Percentiles rank a stretch among this genome's conserved stretches.
Conservation (phyloP, 2,113 vertebrate species). For the Heliornis fulica region DNA sequence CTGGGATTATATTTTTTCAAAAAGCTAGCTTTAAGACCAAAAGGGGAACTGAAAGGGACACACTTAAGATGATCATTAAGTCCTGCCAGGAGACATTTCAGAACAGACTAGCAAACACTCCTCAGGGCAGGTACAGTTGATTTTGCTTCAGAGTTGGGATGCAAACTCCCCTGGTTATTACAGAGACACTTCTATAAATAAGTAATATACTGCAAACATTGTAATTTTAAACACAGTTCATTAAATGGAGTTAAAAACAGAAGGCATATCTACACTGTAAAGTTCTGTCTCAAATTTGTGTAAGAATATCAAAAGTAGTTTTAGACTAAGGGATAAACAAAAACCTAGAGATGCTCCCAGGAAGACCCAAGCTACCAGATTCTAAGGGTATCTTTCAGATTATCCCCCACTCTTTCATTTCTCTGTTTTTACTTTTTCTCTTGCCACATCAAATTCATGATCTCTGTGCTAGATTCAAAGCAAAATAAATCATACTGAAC, state of each 20-base stretch:
- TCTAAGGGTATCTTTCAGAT: neutral
- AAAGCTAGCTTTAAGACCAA: neutral
- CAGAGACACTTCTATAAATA: neutral
- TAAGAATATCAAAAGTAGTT: neutral
- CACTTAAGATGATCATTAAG: neutral
- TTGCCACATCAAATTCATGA: neutral
- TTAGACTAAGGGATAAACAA: neutral
- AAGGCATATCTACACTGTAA: neutral
- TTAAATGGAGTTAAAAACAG: neutral
- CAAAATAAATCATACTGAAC: neutral
- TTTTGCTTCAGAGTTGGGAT: neutral
- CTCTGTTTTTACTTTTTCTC: neutral
- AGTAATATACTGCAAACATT: accelerated
- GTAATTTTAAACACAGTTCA: neutral
- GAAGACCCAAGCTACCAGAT: neutral
- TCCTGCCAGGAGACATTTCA: neutral
- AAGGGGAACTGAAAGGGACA: neutral
- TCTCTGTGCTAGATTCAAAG: neutral
- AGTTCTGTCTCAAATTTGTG: neutral
- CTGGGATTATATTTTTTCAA: neutral
- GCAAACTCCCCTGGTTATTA: neutral
- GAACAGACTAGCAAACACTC: neutral
- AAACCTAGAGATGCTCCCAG: neutral
- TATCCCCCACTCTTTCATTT: neutral
- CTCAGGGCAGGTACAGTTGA: neutral